Percentiles rank a stretch among this genome's conserved stretches.
Evolutionary conservation across 2,888 invertebrate species (phyloP).

Genomic region (Watsonalla binaria): DNA sequence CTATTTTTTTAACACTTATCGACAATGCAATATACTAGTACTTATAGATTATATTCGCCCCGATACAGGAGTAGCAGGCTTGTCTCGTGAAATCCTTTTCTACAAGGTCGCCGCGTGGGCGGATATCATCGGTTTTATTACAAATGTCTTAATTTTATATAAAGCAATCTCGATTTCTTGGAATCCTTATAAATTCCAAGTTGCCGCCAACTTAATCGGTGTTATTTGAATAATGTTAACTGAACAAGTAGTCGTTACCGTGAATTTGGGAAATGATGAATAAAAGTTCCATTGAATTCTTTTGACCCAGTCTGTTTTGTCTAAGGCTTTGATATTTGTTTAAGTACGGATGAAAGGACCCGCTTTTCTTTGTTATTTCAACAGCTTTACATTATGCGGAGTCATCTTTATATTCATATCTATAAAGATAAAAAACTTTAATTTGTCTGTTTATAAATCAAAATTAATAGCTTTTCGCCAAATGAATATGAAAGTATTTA

Average conservation of each 20-base stretch:
- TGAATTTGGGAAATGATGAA: neutral
- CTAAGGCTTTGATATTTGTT: neutral
- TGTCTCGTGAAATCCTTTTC: neutral
- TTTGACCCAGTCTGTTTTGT: neutral
- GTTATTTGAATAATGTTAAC: neutral
- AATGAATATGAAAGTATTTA: no score
- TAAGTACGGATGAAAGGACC: neutral
- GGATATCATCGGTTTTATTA: neutral
- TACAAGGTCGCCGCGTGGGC: neutral
- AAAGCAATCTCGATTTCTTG: neutral
- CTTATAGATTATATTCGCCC: no score
- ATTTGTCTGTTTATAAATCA: no score
- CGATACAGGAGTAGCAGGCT: no score
- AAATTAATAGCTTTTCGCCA: no score
- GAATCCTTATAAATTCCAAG: neutral
- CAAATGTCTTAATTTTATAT: neutral
- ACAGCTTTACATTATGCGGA: neutral
- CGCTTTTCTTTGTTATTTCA: neutral
- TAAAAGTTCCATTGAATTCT: neutral
- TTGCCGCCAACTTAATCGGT: neutral
- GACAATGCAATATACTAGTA: no score
- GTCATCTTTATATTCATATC: no score
- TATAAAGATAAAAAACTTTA: no score
- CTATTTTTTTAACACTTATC: no score
- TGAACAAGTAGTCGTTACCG: neutral